Evolutionary conservation across 2,888 invertebrate species (phyloP), one percentile per base, ranked within the genome.

Genomic region (Diarsia mendica): DNA sequence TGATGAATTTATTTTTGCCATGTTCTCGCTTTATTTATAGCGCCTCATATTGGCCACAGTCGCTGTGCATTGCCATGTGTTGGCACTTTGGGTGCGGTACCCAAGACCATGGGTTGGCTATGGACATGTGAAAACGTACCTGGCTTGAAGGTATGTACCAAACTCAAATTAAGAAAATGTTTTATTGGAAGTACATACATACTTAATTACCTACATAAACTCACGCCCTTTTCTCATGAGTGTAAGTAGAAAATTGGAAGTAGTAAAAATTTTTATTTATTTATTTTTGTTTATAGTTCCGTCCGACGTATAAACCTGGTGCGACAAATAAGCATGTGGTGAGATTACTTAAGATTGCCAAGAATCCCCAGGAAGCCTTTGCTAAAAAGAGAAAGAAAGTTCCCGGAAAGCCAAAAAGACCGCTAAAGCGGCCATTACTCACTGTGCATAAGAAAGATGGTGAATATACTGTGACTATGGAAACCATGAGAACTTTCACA

Each of bases 71-170:
- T 92, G 80, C 94, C 95, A 49, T 94, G 95, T 87, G 90, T 89
- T 18, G 95, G 95, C 46, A 91, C 90, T 55, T 76, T 94, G 63
- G 89, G 89, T 55, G 80, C 86, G 75, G 96, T 96, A 48, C 96
- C 96, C n/a, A 95, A 93, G 81, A 79, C 83, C 51, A 96, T 96
- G 96, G 96, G 96, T n/a, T 96, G 96, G 96, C 87, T 96, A 44
- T 96, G 96, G 96, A 95, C 91, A 79, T 93, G 95, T 72, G 94
- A 95, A 79, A 89, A 95, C 85, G 80, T 94, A 51, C 94, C 95
- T 67, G 96, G 96, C 64, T 75, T 95, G 80, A 95, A 94, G 94
- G 96, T 96, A 93, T 72, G 74, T 73, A 70, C 13, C 23, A 11
- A 44, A 9, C 51, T 23, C 2, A 39, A 39, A 39, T 39, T 39